Percentiles rank a stretch among this genome's conserved stretches.
Evolutionary conservation across 1,140 invertebrate species (phyloP).

Genomic region (Drosophila lini): DNA sequence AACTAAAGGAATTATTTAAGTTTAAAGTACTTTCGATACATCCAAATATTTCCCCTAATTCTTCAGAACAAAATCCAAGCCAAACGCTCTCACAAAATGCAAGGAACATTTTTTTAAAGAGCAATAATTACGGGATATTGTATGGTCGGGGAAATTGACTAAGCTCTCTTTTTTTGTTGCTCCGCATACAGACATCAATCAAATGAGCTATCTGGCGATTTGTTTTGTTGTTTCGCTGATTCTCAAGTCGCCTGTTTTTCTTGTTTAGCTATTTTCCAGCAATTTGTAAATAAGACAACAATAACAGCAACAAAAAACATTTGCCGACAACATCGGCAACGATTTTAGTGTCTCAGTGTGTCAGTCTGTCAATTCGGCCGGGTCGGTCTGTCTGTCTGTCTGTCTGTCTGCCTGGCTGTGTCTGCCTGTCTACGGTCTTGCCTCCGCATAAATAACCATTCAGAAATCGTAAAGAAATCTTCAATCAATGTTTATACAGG

Average conservation of each 20-base stretch:
- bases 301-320: conserved; percentile 50
- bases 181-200: conserved; percentile 67
- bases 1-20: neutral
- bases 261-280: conserved; percentile 72
- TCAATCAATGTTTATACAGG: conserved; percentile 82
- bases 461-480: conserved; percentile 83
- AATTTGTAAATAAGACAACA: conserved; percentile 78
- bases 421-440: conserved; percentile 45
- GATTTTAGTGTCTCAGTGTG: conserved; percentile 81
- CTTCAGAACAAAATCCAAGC: neutral
- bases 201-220: conserved; percentile 67
- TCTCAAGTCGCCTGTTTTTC: conserved; percentile 14
- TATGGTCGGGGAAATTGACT: conserved; percentile 12
- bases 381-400: conserved; percentile 6
- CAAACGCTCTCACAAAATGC: neutral
- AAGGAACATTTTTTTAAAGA: neutral
- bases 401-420: conserved; percentile 1
- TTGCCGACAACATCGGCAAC: conserved; percentile 58
- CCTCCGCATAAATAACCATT: conserved; percentile 82
- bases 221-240: conserved; percentile 57
- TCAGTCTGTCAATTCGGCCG: conserved; percentile 47
- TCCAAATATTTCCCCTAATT: neutral
- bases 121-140: conserved; percentile 14
- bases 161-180: conserved; percentile 2
- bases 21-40: accelerated